Conservation (phyloP, 2,113 vertebrate species). For the Hylia prasina region DNA sequence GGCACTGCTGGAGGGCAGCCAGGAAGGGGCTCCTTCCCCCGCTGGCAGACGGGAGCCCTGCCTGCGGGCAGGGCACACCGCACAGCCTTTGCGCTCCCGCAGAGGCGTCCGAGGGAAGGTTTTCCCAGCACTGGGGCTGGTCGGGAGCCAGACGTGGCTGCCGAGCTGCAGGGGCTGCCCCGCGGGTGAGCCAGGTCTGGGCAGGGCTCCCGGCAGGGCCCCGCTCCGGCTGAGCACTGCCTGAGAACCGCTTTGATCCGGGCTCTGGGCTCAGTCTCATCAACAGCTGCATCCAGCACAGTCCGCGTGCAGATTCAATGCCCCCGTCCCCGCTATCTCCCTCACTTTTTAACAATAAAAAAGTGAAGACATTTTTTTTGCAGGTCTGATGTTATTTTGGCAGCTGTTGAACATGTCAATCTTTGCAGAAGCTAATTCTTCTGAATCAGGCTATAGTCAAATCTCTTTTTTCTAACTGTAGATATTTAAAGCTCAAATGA, state of each 20-base stretch:
- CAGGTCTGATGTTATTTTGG: not conserved
- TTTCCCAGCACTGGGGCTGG: rapidly evolving
- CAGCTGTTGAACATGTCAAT: not conserved
- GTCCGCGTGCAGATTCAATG: not conserved
- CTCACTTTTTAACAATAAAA: not conserved
- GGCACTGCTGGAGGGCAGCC: rapidly evolving
- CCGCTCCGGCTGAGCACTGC: rapidly evolving
- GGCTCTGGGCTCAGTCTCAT: not conserved
- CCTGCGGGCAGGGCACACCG: not conserved
- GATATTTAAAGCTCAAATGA: conserved; percentile 1
- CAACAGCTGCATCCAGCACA: not conserved
- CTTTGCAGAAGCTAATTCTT: not conserved
- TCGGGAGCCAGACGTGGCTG: rapidly evolving
- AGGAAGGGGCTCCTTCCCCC: not conserved
- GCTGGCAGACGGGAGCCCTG: not conserved
- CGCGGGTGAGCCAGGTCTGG: not conserved
- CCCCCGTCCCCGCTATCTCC: not conserved
- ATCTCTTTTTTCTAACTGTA: not conserved
- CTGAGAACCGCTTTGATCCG: not conserved
- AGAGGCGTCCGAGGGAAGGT: not conserved
- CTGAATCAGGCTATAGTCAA: not conserved
- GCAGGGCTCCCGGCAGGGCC: not conserved
- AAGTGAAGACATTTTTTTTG: not conserved
- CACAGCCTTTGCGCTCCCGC: not conserved
- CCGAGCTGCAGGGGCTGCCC: not conserved